Conservation (phyloP, 2,888 invertebrate genomes). For the Meteorus cinctellus region DNA sequence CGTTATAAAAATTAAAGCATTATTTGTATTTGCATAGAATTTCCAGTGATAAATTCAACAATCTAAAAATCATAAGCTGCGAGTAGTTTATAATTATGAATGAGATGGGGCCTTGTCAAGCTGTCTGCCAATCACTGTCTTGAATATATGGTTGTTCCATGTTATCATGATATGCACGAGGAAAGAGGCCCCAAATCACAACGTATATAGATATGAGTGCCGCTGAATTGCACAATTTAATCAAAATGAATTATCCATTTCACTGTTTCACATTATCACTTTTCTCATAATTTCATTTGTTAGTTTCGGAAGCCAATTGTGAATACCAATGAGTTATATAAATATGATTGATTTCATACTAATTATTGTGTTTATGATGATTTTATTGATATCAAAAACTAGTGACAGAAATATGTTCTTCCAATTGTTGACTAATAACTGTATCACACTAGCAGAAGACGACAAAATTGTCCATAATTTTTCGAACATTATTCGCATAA, state of each 20-base stretch:
- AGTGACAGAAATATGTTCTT: constrained; percentile 61
- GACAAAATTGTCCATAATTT: not conserved
- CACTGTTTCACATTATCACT: constrained; percentile 19
- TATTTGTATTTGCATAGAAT: constrained; percentile 68
- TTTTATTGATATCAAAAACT: constrained; percentile 52
- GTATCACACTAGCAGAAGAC: not conserved
- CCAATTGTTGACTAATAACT: constrained; percentile 36
- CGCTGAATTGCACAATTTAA: constrained; percentile 44
- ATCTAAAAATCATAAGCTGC: constrained; percentile 59
- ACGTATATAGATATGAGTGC: constrained; percentile 54
- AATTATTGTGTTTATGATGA: constrained; percentile 33
- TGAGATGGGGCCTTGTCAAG: constrained; percentile 64
- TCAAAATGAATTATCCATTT: constrained; percentile 40
- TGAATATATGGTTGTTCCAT: not conserved
- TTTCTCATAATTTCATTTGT: constrained; percentile 34
- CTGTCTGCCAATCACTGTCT: constrained; percentile 54
- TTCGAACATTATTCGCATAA: not conserved
- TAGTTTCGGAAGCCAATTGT: constrained; percentile 30
- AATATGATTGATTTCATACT: constrained; percentile 13
- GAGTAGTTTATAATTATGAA: constrained; percentile 50
- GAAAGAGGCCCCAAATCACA: not conserved
- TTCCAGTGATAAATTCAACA: constrained; percentile 62
- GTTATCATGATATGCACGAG: not conserved
- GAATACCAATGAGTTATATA: not conserved
- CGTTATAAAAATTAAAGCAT: constrained; percentile 66